These are phyloP conservation scores for Sitta carolinensis DNA, from an alignment of 2,797 vertebrate species.

Conservation along the genomic window DNA sequence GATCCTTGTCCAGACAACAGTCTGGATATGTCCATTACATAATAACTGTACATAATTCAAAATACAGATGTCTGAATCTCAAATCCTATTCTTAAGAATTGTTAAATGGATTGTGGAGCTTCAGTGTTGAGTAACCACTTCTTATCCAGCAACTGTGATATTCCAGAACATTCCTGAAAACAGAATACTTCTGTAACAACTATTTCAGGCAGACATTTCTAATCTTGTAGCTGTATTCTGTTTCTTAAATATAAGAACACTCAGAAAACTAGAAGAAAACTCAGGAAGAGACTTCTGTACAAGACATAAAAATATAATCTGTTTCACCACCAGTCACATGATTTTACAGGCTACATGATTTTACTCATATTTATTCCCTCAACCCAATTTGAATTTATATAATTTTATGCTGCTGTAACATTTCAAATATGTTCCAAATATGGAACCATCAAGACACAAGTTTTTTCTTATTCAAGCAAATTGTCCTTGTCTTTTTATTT, in stretches of 20 bases:
- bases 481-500: neutral
- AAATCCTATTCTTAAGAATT: neutral
- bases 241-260: neutral
- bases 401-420: neutral
- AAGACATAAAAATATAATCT: neutral
- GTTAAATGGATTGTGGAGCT: neutral
- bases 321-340: neutral
- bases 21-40: neutral
- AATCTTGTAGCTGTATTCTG: neutral
- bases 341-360: neutral
- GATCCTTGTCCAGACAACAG: neutral
- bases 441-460: neutral
- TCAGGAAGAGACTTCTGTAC: neutral
- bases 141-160: neutral
- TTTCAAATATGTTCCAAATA: neutral
- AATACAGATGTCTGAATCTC: neutral
- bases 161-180: neutral
- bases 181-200: neutral
- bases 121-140: neutral
- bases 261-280: neutral
- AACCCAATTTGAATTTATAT: neutral
- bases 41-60: neutral
- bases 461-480: neutral
- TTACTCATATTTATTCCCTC: neutral
- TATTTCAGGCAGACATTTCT: neutral